A percentile compares a stretch with the other conserved stretches of the same genome.
These are phyloP conservation scores for Cataglyphis hispanica DNA, from an alignment of 1,140 invertebrate genomes.

Conservation along the genomic window DNA sequence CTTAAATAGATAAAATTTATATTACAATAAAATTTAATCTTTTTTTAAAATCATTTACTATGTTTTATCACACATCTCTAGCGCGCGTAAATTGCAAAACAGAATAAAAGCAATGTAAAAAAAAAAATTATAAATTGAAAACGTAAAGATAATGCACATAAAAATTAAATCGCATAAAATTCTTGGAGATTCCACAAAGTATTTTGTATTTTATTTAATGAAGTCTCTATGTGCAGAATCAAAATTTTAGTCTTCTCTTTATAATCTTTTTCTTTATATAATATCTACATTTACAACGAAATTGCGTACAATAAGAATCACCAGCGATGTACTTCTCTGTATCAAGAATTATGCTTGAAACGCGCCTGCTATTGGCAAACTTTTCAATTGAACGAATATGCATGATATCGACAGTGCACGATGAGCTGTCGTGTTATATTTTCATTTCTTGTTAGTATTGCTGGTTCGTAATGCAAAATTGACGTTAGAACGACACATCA, in stretches of 20 bases:
- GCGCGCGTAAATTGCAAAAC: not conserved
- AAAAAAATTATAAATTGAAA: not conserved
- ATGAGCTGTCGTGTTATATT: constrained; percentile 41
- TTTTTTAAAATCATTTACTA: not conserved
- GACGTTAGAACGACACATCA: constrained; percentile 8
- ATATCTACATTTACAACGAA: not conserved
- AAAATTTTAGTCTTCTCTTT: constrained; percentile 11
- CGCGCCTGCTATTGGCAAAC: not conserved
- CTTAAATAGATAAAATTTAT: constrained; percentile 25
- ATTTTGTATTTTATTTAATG: not conserved
- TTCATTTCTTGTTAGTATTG: constrained; percentile 41
- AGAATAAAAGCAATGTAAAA: not conserved
- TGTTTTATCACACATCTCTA: not conserved
- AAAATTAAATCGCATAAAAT: not conserved
- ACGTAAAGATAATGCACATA: not conserved
- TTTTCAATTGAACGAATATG: constrained; percentile 32
- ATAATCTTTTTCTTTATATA: not conserved
- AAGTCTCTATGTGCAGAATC: not conserved
- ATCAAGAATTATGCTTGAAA: not conserved
- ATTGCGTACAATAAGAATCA: not conserved
- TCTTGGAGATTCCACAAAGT: not conserved
- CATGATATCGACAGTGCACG: constrained; percentile 40
- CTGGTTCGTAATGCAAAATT: constrained; percentile 31
- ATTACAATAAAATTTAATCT: not conserved
- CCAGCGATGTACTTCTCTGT: not conserved